A percentile compares a stretch with the other conserved stretches of the same genome.
phyloP scores from a whole-genome alignment of 2,113 vertebrate species.

The Percopsis transmontana region DNA sequence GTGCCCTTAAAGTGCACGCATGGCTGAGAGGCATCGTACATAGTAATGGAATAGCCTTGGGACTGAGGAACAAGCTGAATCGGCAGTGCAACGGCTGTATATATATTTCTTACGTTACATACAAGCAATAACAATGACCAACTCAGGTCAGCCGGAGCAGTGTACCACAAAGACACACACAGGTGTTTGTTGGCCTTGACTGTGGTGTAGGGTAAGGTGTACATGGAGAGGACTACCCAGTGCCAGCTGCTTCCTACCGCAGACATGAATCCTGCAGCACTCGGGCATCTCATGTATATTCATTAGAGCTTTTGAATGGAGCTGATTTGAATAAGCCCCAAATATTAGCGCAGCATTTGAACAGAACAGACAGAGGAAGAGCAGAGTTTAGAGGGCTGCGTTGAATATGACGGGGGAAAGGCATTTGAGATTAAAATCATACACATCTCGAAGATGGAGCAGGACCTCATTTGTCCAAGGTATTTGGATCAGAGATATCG shows the following conservation, averaged over 20 bases:
- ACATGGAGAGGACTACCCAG: background rate
- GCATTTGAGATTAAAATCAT: background rate
- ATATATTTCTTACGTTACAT: background rate
- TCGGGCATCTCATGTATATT: conserved; percentile 26
- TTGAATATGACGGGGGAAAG: background rate
- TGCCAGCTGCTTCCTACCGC: background rate
- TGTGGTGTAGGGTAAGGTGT: background rate
- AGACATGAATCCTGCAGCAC: conserved; percentile 3
- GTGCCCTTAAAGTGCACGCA: conserved; percentile 27
- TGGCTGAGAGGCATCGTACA: background rate
- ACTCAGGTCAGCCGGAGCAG: too few species aligned
- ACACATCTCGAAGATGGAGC: background rate
- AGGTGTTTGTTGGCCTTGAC: background rate
- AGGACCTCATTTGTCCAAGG: conserved; percentile 8
- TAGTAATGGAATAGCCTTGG: conserved; percentile 12
- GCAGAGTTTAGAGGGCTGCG: background rate
- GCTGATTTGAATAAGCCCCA: conserved; percentile 24
- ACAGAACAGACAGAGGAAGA: background rate
- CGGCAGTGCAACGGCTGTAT: too few species aligned
- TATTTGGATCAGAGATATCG: too few species aligned
- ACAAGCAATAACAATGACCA: background rate
- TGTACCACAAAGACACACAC: background rate
- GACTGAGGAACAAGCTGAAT: conserved; percentile 25
- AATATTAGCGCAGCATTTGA: conserved; percentile 16
- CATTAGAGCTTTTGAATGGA: conserved; percentile 17